Evolutionary conservation across 2,888 invertebrate species (phyloP), one percentile per base, ranked within the genome.

Genomic region (Pseudanteris insignis): DNA sequence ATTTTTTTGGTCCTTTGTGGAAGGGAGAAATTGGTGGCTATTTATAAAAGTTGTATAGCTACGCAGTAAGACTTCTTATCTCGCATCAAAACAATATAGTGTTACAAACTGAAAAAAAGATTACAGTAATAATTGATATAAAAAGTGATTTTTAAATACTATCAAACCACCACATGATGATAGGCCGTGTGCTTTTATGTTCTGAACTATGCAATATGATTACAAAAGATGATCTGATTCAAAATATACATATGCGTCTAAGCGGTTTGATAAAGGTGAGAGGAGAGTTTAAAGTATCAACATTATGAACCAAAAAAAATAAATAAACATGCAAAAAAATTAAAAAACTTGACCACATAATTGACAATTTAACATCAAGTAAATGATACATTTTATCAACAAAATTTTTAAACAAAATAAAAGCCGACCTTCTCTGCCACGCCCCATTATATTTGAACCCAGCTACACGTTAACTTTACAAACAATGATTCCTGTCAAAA

Each of bases 191-290:
- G 77, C 72, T 78, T 77, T 78, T 77, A 69, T 76, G 68, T 76
- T 72, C 71, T 75, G 71, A 72, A 50, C 72, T 69, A 72, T 65
- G n/a, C n/a, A n/a, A 66, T 75, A 67, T 70, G 70, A 73, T 76
- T 73, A 75, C 74, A 70, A 76, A 36, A 55, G 41, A 41, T 47
- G 55, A 75, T 70, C 69, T 69, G 69, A 71, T 73, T 73, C 70
- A 70, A 74, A 70, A 47, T 72, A 73, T 69, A 70, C 36, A 48
- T 72, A 72, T 65, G 62, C 78, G 72, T 73, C 77, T 77, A 77
- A 74, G 73, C 71, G 72, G 67, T 72, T 71, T 69, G 69, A 70
- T 75, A 76, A 79, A 79, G 79, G 79, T 79, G 79, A 79, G 78
- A 74, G 76, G 73, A 74, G 76, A 76, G 76, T 77, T 78, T 74